These are phyloP conservation scores for Phalloptychus januarius DNA, from an alignment of 2,797 vertebrate genomes.

Conservation along the genomic window DNA sequence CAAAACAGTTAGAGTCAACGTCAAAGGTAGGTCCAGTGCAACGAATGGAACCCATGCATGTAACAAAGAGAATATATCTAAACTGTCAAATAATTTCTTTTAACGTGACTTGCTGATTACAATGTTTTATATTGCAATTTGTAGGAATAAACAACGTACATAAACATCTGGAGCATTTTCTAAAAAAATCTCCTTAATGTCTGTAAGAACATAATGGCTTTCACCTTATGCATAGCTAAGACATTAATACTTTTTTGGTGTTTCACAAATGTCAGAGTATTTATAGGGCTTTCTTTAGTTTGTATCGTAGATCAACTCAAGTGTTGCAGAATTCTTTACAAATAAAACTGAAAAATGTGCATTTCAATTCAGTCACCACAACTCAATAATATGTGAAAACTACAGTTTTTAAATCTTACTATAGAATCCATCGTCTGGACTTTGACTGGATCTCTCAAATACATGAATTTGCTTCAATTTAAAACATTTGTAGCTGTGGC, in stretches of 20 bases:
- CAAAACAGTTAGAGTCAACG: conserved; percentile 55
- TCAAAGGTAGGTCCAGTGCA: conserved; percentile 60
- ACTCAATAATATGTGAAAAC: neutral
- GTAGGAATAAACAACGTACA: neutral
- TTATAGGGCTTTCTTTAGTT: neutral
- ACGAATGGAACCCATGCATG: neutral
- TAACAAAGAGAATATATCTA: neutral
- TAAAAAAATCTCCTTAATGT: neutral
- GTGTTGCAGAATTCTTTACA: neutral
- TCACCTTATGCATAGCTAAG: neutral
- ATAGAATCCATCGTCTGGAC: neutral
- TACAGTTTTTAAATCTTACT: neutral
- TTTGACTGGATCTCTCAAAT: neutral
- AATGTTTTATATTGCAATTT: neutral
- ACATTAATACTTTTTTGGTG: neutral
- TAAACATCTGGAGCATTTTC: neutral
- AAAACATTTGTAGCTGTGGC: neutral
- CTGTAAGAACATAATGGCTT: neutral
- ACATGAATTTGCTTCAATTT: neutral
- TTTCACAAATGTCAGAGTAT: neutral
- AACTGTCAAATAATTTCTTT: neutral
- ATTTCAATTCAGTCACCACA: neutral
- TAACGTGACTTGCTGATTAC: neutral
- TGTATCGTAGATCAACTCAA: neutral
- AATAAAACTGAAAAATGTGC: neutral